Evolutionary conservation across 1,140 invertebrate species (phyloP), one percentile per base, ranked within the genome.

Genomic region (Papilio dardanus): DNA sequence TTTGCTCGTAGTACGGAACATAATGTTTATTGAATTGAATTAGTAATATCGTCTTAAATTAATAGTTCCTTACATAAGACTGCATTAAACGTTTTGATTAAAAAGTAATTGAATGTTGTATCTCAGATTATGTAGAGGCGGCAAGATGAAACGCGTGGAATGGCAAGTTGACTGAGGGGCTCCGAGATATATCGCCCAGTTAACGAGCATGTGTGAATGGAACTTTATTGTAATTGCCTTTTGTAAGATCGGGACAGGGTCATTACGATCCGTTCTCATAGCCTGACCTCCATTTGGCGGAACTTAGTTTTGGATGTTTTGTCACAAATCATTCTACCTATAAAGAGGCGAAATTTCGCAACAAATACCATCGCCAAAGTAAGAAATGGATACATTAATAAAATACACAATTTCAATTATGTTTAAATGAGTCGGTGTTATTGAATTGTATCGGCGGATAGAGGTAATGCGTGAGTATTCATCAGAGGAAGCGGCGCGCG

Each of bases 181-280:
- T 86, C 79, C 83, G 79, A 90, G 87, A 89, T 88, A 91, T 91
- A 90, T 90, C 86, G 88, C 82, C 87, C 86, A 88, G 89, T 93
- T 94, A 94, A 94, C 93, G 93, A 93, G 89, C 89, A 87, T 90
- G 90, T 90, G 90, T 85, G 90, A 93, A 93, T 91, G 88, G 84
- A 92, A 92, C 89, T 92, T 92, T 92, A 93, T 92, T 93, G 92
- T 93, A 94, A 94, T 94, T 93, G 92, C 89, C 88, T 92, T 93
- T 92, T 88, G 88, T 89, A 90, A 93, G 93, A 93, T 93, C 86
- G 87, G 87, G 86, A 88, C 87, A 84, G 89, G 87, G 90, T 92
- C 88, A 90, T 91, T 91, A 88, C 83, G 81, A 84, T 86, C 86
- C 84, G 84, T 87, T 83, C 85, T 88, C 79, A 79, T 79, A 85